Base-by-base conservation (phyloP, 1,140 invertebrate species). In the Ganaspis sp. region DNA sequence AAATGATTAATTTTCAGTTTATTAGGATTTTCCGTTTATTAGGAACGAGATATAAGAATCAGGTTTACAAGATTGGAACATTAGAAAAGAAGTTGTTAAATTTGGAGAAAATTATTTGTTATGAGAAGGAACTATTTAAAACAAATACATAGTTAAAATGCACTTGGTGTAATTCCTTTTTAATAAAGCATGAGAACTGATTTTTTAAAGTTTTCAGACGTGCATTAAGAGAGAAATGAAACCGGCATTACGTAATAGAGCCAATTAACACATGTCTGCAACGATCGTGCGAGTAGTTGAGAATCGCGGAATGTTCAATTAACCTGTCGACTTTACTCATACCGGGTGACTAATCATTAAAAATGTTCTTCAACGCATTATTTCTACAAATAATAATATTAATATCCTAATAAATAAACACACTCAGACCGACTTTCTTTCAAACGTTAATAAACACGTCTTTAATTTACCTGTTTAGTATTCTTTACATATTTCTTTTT, bases 291-390 rank as follows among this genome's bases (percentile, higher is more conserved):
- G 58, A 64, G 58, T 64, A 64, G 21, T 64, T 64, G 15, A 34
- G 49, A 34, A 11, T 58, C 42, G 53, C 3, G 77, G 21, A 76
- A 80, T 34, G 76, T 64, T 45, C 76, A 70, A 81, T 81, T 76
- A 79, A 81, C 69, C 71, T 21, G 37, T n/a, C 53, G 69, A 76
- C 73, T 76, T 72, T 71, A 54, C 71, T 72, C 38, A 29, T 29
- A 64, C 58, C 58, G 23, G 58, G 58, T 64, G 58, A 21, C 26
- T 64, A 29, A 64, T 15, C 21, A 64, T 64, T 15, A 64, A 64
- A 64, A 29, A 23, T 53, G 1, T 53, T 53, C 17, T 53, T 53
- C 17, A 19, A 9, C 4, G 49, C n/a, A 64, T 64, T 58, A 23
- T 58, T 49, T 49, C 0, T 8, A 49, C 45, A 49, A 49, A 49